A percentile compares a stretch with the other conserved stretches of the same genome.
phyloP scores from a whole-genome alignment of 1,140 invertebrate genomes.

The Phymastichus coffea region DNA sequence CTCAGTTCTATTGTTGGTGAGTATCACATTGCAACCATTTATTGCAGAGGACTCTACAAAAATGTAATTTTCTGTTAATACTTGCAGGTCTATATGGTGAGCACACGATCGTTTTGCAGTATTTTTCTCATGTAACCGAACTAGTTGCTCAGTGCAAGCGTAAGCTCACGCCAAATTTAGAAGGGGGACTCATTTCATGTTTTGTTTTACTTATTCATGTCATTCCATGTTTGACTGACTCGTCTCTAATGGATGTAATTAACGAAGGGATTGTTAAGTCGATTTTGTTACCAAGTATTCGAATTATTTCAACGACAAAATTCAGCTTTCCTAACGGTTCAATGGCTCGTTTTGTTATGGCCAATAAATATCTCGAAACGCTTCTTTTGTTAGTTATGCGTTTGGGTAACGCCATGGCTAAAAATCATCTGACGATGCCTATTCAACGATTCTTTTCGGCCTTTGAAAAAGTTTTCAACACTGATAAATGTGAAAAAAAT shows the following conservation, averaged over 20 bases:
- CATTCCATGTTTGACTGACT: slow-evolving; percentile 80
- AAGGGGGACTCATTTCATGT: slow-evolving; percentile 86
- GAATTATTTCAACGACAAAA: slow-evolving; percentile 71
- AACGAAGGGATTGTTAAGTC: slow-evolving; percentile 73
- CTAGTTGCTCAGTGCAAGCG: slow-evolving; percentile 73
- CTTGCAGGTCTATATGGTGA: slow-evolving; percentile 84
- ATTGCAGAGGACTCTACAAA: neutral
- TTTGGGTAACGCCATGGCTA: slow-evolving; percentile 82
- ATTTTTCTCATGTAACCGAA: slow-evolving; percentile 89
- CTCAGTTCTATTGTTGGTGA: slow-evolving; percentile 79
- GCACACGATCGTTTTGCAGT: slow-evolving; percentile 91
- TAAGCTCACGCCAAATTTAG: slow-evolving; percentile 77
- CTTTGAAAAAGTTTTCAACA: slow-evolving; percentile 78
- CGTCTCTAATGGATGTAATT: slow-evolving; percentile 82
- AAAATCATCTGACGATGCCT: slow-evolving; percentile 72
- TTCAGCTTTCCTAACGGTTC: slow-evolving; percentile 78
- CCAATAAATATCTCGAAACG: slow-evolving; percentile 78
- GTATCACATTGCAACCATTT: slow-evolving; percentile 19
- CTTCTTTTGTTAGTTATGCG: slow-evolving; percentile 76
- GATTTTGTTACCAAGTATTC: slow-evolving; percentile 75
- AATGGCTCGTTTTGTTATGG: slow-evolving; percentile 69
- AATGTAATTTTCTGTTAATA: slow-evolving; percentile 16
- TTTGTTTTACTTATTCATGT: slow-evolving; percentile 78
- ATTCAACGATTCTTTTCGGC: slow-evolving; percentile 75
- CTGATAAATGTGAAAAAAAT: slow-evolving; percentile 30